These are phyloP conservation scores for Manduca sexta DNA, from an alignment of 1,140 invertebrate genomes.

Conservation along the genomic window DNA sequence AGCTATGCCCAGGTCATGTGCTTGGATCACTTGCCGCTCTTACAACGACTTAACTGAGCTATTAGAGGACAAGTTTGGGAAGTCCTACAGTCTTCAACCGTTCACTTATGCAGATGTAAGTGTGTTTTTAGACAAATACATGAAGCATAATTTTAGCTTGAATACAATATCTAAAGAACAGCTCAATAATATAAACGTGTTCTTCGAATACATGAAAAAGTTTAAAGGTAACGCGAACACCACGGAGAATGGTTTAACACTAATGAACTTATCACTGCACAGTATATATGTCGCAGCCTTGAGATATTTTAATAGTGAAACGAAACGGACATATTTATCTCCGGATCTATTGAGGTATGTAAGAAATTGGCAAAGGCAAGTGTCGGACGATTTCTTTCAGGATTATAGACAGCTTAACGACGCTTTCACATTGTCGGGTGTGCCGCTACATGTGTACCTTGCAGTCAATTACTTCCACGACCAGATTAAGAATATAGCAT, in stretches of 20 bases:
- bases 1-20: not conserved
- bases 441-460: not conserved
- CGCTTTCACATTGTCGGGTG: too few relatives aligned
- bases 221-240: not conserved
- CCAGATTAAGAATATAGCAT: not conserved
- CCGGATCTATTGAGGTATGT: too few relatives aligned
- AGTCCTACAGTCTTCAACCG: not conserved
- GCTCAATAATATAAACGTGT: not conserved
- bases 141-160: not conserved
- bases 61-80: not conserved
- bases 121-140: not conserved
- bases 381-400: too few relatives aligned
- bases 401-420: too few relatives aligned
- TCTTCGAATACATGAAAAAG: conserved; percentile 4
- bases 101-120: not conserved
- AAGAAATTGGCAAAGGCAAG: too few relatives aligned
- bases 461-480: not conserved
- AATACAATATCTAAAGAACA: not conserved
- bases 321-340: too few relatives aligned
- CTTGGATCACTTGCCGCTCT: not conserved
- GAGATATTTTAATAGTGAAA: too few relatives aligned
- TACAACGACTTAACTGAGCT: not conserved
- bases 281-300: too few relatives aligned
- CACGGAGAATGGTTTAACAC: too few relatives aligned
- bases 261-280: too few relatives aligned